Percentiles rank a stretch among this genome's conserved stretches.
Conservation (phyloP, 2,888 invertebrate genomes). For the Pediacus dermestoides region DNA sequence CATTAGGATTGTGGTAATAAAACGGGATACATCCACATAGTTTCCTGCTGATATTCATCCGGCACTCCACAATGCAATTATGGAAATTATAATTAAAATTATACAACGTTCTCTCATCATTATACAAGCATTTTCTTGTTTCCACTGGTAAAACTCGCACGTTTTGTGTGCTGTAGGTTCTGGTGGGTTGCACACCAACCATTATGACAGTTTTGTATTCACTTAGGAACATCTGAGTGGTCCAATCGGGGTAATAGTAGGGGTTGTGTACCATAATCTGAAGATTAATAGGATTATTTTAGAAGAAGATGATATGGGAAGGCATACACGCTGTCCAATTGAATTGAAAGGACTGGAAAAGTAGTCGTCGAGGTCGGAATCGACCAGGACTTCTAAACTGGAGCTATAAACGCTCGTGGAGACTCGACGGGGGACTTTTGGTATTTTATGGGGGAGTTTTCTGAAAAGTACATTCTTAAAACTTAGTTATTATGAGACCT, state of each 20-base stretch:
- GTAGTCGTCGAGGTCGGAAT: conserved; percentile 59
- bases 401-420: conserved; percentile 68
- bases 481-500: too few species aligned
- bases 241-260: conserved; percentile 62
- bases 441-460: conserved; percentile 29
- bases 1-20: conserved; percentile 51
- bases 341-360: conserved; percentile 60
- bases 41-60: conserved; percentile 49
- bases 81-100: conserved; percentile 56
- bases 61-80: conserved; percentile 63
- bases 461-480: conserved; percentile 16
- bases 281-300: conserved; percentile 10
- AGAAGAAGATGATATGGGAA: not conserved
- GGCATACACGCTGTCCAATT: conserved; percentile 57
- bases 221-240: conserved; percentile 58
- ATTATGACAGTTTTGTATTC: conserved; percentile 58
- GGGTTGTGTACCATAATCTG: conserved; percentile 64
- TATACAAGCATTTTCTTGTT: conserved; percentile 59
- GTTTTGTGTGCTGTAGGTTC: conserved; percentile 60
- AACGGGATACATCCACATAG: conserved; percentile 62
- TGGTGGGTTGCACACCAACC: conserved; percentile 60
- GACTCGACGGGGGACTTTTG: conserved; percentile 55
- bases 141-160: conserved; percentile 52
- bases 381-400: conserved; percentile 59
- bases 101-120: conserved; percentile 51